Conservation (phyloP, 2,797 vertebrate species). For the Sebastes steindachneri region DNA sequence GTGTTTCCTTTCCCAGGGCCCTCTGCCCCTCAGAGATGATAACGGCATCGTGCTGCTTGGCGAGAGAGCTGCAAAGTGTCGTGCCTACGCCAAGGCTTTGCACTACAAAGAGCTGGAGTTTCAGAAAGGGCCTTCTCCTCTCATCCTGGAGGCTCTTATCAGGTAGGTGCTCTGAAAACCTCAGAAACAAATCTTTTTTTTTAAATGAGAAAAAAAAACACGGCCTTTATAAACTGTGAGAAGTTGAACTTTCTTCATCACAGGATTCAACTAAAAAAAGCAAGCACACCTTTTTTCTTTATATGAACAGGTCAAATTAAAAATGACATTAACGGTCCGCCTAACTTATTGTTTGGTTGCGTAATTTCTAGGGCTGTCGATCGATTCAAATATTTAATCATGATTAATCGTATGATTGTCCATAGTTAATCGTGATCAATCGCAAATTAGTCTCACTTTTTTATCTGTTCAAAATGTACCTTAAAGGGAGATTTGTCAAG, state of each 20-base stretch:
- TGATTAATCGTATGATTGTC: no score
- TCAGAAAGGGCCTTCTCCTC: slow-evolving; percentile 94
- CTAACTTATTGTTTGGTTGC: neutral
- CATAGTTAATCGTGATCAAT: no score
- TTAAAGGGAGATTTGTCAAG: neutral
- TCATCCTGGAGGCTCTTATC: slow-evolving; percentile 97
- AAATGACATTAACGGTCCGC: neutral
- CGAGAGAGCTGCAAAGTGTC: slow-evolving; percentile 96
- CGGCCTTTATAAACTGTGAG: neutral
- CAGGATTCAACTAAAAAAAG: neutral
- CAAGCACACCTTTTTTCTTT: neutral
- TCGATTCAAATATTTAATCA: neutral
- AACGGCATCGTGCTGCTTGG: slow-evolving; percentile 97
- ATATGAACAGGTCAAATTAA: neutral
- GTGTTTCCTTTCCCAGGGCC: slow-evolving; percentile 84
- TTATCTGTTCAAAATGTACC: neutral
- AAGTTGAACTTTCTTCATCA: neutral
- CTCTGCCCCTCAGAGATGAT: slow-evolving; percentile 94
- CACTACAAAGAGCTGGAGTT: slow-evolving; percentile 99
- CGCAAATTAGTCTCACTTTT: no score
- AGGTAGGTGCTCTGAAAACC: slow-evolving; percentile 85
- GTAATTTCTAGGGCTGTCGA: neutral
- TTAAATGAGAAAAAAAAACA: neutral
- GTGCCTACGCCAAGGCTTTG: slow-evolving; percentile 96
- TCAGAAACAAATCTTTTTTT: neutral